These are phyloP conservation scores for Clupea harengus DNA, from an alignment of 2,113 vertebrate species.

Conservation along the genomic window DNA sequence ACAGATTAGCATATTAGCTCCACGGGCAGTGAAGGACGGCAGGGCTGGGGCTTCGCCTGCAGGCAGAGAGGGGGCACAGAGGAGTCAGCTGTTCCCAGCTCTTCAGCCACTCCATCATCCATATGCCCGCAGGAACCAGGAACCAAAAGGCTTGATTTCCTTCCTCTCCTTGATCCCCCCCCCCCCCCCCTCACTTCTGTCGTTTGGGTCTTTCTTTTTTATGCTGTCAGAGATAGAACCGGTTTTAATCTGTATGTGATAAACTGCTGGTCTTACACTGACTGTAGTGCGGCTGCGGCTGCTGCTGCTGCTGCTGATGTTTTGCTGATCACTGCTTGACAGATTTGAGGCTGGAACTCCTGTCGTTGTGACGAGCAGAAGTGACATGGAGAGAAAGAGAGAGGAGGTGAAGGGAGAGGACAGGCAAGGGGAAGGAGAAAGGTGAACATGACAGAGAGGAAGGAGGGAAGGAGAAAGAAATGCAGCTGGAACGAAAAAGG, in stretches of 20 bases:
- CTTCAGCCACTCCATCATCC: conserved; percentile 8
- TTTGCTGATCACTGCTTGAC: conserved; percentile 5
- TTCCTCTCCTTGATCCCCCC: neutral
- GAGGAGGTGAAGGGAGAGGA: neutral
- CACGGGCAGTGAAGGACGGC: conserved; percentile 36
- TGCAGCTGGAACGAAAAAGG: neutral
- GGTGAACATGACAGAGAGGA: neutral
- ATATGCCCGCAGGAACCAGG: neutral
- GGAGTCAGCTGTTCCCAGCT: conserved; percentile 9
- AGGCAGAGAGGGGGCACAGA: conserved; percentile 57
- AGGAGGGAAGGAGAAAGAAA: neutral
- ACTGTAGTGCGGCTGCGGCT: neutral
- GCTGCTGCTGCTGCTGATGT: neutral
- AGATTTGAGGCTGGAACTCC: neutral
- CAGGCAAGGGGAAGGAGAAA: neutral
- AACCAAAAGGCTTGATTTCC: conserved; percentile 1
- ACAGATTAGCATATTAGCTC: conserved; percentile 55
- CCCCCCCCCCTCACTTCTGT: neutral
- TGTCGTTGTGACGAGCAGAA: neutral
- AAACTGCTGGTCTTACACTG: neutral
- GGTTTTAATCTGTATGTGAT: neutral
- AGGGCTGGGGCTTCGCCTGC: conserved; percentile 21
- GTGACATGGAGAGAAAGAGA: neutral
- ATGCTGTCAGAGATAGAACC: neutral
- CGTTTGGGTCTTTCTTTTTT: neutral